These are phyloP conservation scores for Papio anubis DNA, from an alignment of 2,113 vertebrate species.

Conservation along the genomic window DNA sequence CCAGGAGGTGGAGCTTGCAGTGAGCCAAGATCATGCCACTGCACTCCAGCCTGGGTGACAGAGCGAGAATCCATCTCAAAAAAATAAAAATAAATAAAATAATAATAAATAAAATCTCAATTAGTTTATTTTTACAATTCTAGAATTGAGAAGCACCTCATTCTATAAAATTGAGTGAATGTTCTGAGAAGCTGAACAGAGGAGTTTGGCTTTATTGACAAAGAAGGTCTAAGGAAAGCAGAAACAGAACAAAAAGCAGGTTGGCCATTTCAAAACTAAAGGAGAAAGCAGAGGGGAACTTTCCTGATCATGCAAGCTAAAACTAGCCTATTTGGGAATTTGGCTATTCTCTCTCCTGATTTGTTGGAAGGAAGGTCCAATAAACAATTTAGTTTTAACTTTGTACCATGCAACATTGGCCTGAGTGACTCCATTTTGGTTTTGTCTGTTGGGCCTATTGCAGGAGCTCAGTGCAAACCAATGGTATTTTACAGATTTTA, in stretches of 20 bases:
- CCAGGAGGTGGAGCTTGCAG: no score
- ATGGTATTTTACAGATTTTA: background rate
- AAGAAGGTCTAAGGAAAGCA: background rate
- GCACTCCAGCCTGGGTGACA: no score
- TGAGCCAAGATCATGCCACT: no score
- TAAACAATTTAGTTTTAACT: background rate
- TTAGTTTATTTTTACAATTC: background rate
- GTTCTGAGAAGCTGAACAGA: background rate
- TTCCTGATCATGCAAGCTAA: background rate
- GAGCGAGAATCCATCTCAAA: no score
- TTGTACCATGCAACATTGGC: background rate
- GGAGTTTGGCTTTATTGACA: background rate
- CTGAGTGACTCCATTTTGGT: background rate
- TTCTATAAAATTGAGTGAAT: background rate
- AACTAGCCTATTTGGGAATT: background rate
- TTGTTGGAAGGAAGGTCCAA: background rate
- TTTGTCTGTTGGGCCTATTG: background rate
- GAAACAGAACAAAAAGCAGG: background rate
- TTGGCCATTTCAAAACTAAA: background rate
- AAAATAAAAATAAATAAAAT: no score
- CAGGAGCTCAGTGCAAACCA: background rate
- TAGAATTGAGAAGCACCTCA: background rate
- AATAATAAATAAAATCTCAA: background rate
- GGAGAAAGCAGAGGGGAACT: background rate
- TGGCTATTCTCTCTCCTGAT: background rate